phyloP scores from a whole-genome alignment of 2,888 invertebrate genomes.

The Oxycera nigricornis region DNA sequence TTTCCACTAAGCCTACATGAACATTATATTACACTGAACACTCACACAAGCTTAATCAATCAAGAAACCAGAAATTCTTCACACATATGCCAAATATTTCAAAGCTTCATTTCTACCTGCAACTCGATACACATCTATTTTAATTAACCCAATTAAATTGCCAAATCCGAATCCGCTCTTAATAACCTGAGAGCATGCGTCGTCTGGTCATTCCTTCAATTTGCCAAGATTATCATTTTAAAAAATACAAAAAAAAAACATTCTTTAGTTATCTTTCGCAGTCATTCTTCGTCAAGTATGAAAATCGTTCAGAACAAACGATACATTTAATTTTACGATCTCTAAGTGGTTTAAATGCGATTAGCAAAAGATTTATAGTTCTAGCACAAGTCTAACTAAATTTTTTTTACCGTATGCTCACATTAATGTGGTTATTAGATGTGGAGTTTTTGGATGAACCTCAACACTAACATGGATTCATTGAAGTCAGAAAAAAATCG shows the following conservation, averaged over 20 bases:
- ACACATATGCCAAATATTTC: background rate
- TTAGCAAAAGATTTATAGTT: background rate
- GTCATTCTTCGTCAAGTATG: background rate
- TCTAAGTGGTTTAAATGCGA: slow-evolving; percentile 13
- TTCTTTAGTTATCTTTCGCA: too few species aligned
- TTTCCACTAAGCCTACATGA: too few species aligned
- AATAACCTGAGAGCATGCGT: background rate
- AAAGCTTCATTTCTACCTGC: background rate
- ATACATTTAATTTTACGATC: background rate
- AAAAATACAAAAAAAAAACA: too few species aligned
- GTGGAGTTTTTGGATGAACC: too few species aligned
- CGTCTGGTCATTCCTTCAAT: background rate
- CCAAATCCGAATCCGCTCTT: background rate
- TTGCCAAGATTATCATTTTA: slow-evolving; percentile 5
- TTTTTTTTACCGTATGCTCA: too few species aligned
- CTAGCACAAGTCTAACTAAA: background rate
- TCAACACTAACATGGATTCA: too few species aligned
- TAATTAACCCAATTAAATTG: slow-evolving; percentile 31
- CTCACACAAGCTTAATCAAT: too few species aligned
- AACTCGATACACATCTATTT: background rate
- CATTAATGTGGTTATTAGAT: too few species aligned
- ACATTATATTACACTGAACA: too few species aligned
- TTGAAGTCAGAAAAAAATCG: too few species aligned
- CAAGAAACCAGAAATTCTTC: too few species aligned
- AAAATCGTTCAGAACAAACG: background rate